These are phyloP conservation scores for Pyrrhosoma nymphula DNA, from an alignment of 2,888 invertebrate genomes.

Conservation along the genomic window DNA sequence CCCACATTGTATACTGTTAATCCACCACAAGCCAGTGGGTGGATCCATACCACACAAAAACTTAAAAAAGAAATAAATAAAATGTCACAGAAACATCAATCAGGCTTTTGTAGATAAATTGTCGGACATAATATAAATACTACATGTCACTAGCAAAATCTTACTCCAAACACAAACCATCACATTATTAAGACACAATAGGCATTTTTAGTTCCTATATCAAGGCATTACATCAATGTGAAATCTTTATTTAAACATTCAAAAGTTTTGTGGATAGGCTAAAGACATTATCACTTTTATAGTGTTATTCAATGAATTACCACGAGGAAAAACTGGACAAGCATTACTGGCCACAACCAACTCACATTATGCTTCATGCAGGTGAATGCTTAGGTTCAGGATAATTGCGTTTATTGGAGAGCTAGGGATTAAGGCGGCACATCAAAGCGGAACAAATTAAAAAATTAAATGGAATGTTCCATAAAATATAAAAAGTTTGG, in stretches of 20 bases:
- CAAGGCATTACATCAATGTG: constrained; percentile 49
- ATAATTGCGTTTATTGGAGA: background rate
- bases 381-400: constrained; percentile 12
- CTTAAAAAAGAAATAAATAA: background rate
- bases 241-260: constrained; percentile 53
- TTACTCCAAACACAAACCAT: constrained; percentile 42
- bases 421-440: background rate
- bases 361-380: constrained; percentile 42
- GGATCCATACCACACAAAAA: background rate
- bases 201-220: constrained; percentile 49
- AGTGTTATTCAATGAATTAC: constrained; percentile 23
- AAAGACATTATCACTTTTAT: constrained; percentile 32
- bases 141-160: constrained; percentile 33
- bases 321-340: constrained; percentile 56
- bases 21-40: background rate
- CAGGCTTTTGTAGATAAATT: background rate
- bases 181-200: constrained; percentile 57
- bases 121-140: constrained; percentile 38
- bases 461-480: background rate
- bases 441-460: background rate
- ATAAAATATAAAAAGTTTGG: background rate
- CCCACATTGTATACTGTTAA: background rate
- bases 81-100: background rate
- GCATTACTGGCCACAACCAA: constrained; percentile 56
- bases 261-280: constrained; percentile 47